Conservation (phyloP, 2,797 vertebrate genomes). For the Oreonectes daqikongensis region DNA sequence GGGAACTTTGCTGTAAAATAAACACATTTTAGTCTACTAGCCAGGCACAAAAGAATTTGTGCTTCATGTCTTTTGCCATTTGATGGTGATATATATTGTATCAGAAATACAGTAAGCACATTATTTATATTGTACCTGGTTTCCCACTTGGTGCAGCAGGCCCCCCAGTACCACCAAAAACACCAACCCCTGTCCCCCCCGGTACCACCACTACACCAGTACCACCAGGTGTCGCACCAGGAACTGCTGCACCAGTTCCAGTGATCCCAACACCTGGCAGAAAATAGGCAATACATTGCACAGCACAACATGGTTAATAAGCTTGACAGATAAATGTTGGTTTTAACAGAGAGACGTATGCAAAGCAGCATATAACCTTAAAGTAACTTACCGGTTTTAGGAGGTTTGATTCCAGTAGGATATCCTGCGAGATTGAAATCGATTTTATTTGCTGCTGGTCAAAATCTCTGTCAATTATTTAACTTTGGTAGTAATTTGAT, state of each 20-base stretch:
- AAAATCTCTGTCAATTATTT: not conserved
- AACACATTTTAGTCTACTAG: not conserved
- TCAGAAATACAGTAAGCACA: not conserved
- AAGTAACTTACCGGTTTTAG: slow-evolving; percentile 59
- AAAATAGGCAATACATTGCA: not conserved
- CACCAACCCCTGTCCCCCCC: slow-evolving; percentile 58
- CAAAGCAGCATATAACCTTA: not conserved
- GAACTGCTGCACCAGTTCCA: slow-evolving; percentile 61
- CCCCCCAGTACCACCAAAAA: slow-evolving; percentile 62
- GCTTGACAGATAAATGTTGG: not conserved
- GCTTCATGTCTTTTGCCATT: not conserved
- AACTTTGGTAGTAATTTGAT: not conserved
- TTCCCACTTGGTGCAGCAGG: slow-evolving; percentile 57
- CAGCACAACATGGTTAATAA: not conserved
- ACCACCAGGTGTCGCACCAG: slow-evolving; percentile 65
- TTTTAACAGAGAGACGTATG: too few species aligned
- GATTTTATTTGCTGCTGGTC: not conserved
- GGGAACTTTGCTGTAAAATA: slow-evolving; percentile 65
- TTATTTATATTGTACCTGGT: slow-evolving; percentile 62
- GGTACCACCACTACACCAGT: slow-evolving; percentile 34
- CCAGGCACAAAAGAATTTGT: not conserved
- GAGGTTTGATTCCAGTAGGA: slow-evolving; percentile 63
- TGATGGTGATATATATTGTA: not conserved
- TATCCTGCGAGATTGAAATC: slow-evolving; percentile 49
- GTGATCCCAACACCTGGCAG: slow-evolving; percentile 53